A percentile compares a stretch with the other conserved stretches of the same genome.
Conservation (phyloP, 2,113 vertebrate species). For the Chrysochloris asiatica region DNA sequence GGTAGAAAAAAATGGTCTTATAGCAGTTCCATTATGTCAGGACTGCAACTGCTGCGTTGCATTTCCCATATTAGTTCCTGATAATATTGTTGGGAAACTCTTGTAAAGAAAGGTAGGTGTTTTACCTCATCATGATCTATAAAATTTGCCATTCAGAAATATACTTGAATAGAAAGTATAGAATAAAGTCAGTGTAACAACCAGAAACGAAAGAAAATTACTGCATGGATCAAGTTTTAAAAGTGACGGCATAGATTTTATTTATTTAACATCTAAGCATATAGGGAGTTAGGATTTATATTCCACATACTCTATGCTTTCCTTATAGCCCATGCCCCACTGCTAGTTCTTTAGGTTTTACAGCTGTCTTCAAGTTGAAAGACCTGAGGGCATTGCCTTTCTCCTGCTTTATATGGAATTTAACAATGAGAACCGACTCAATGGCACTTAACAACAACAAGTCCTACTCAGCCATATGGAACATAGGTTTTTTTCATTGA, state of each 20-base stretch:
- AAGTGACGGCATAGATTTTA: background rate
- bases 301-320: background rate
- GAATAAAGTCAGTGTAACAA: background rate
- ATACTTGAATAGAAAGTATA: background rate
- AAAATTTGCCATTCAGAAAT: background rate
- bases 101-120: background rate
- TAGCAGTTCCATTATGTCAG: background rate
- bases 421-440: constrained; percentile 35
- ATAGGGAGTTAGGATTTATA: background rate
- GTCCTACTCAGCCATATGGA: background rate
- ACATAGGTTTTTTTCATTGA: background rate
- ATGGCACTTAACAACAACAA: constrained; percentile 32
- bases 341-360: background rate
- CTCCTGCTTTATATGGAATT: constrained; percentile 35
- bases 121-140: background rate
- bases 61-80: background rate
- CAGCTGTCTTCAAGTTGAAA: background rate
- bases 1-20: background rate
- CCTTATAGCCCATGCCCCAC: background rate
- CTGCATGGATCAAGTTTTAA: background rate
- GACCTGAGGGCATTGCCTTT: background rate
- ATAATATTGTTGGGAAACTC: background rate
- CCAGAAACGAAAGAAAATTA: background rate
- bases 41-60: background rate
- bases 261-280: constrained; percentile 4